phyloP scores from a whole-genome alignment of 2,888 invertebrate genomes.

The Tachystola acroxantha region DNA sequence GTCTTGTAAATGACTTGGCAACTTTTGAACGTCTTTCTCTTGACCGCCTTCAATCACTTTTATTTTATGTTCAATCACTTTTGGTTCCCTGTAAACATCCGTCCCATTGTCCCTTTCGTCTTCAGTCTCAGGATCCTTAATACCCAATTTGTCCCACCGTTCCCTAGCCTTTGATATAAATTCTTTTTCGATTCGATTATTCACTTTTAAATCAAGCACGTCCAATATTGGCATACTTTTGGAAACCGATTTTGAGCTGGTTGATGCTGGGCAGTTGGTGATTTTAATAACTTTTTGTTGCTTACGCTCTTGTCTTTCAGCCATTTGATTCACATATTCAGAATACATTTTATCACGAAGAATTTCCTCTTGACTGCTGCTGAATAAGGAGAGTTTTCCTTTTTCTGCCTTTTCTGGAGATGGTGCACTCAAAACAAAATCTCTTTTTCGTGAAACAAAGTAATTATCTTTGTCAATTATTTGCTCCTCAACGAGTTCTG shows the following conservation, averaged over 20 bases:
- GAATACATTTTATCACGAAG: slow-evolving; percentile 90
- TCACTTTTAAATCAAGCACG: slow-evolving; percentile 53
- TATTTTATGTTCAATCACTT: slow-evolving; percentile 68
- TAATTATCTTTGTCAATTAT: slow-evolving; percentile 48
- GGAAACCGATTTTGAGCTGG: slow-evolving; percentile 34
- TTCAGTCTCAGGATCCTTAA: slow-evolving; percentile 82
- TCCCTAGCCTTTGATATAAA: slow-evolving; percentile 87
- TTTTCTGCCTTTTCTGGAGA: slow-evolving; percentile 26
- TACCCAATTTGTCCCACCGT: slow-evolving; percentile 83
- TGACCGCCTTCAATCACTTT: slow-evolving; percentile 82
- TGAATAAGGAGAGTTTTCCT: slow-evolving; percentile 55
- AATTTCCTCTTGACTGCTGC: slow-evolving; percentile 83
- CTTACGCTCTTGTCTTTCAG: slow-evolving; percentile 86
- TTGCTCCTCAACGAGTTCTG: slow-evolving; percentile 33
- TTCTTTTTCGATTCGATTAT: slow-evolving; percentile 83
- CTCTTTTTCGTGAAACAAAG: slow-evolving; percentile 61
- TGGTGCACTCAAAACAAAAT: slow-evolving; percentile 44
- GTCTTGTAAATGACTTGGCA: slow-evolving; percentile 89
- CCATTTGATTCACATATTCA: slow-evolving; percentile 88
- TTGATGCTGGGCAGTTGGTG: slow-evolving; percentile 70
- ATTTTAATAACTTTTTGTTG: slow-evolving; percentile 90
- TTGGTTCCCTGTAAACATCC: slow-evolving; percentile 56
- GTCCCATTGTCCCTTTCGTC: slow-evolving; percentile 66
- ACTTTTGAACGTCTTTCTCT: slow-evolving; percentile 79
- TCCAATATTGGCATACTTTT: slow-evolving; percentile 59